Evolutionary conservation across 2,888 invertebrate species (phyloP), one percentile per base, ranked within the genome.

Genomic region (Scelioninae gen. 1): DNA sequence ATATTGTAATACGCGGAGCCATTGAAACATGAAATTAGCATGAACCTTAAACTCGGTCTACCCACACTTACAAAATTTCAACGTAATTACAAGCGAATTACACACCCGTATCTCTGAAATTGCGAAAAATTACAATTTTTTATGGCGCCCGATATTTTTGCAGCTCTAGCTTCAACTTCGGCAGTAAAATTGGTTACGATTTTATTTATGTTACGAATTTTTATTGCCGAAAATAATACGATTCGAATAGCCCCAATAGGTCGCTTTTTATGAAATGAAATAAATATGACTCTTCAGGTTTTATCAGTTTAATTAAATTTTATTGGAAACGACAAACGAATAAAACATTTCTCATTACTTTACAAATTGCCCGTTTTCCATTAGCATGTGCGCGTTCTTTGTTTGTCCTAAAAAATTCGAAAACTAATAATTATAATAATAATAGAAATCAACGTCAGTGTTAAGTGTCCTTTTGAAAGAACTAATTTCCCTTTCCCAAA

Each of bases 1-100:
- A 80, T 68, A 49, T 74, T 74, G 56, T 56, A 68, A 69, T 74
- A 68, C 45, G 49, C 38, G 23, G 43, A 45, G 66, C 72, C 55
- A 74, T 68, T 74, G 79, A 62, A 79, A 66, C 74, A 43, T 66
- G 60, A 74, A 79, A 72, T 79, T 74, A 79, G 53, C 58, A 38
- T 40, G 66, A 55, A 58, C 58, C 47, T 63, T 62, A 15, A 65
- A 71, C 40, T 53, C 53, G 38, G 32, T 7, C 34, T 47, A n/a
- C 16, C 16, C 47, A 8, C 15, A 45, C 55, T 55, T 58, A 16
- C 45, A 45, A 55, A 68, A n/a, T 68, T 55, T 15, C n/a, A 10
- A 13, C 55, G 43, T 15, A 66, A 53, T 66, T 53, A 40, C 53
- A 8, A 15, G 15, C 55, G 43, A 38, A n/a, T 49, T n/a, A 31